Evolutionary conservation across 2,888 invertebrate species (phyloP).

Genomic region (Iselma pallidipennis): DNA sequence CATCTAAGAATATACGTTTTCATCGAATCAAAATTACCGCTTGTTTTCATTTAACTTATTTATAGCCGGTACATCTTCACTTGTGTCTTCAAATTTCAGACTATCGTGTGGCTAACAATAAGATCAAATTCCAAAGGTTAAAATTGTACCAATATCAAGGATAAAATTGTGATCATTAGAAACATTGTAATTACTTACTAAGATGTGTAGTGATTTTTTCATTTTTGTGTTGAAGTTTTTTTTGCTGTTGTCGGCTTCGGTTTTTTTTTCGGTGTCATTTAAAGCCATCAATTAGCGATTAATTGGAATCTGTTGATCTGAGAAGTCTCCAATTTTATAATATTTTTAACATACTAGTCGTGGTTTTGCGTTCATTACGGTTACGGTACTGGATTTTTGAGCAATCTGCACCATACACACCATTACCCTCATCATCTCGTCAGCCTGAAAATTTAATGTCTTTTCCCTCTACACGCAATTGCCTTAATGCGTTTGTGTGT

Average conservation of each 20-base stretch:
- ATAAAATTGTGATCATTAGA: too few relatives aligned
- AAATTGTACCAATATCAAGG: too few relatives aligned
- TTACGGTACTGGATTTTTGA: slow-evolving; percentile 47
- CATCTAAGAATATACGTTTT: too few relatives aligned
- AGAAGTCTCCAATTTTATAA: background rate
- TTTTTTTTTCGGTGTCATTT: background rate
- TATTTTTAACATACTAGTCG: background rate
- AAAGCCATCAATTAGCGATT: background rate
- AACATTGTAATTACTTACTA: too few relatives aligned
- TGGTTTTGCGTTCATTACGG: slow-evolving; percentile 45
- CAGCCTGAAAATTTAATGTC: slow-evolving; percentile 55
- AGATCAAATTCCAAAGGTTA: too few relatives aligned
- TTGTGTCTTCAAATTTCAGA: too few relatives aligned
- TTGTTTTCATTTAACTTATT: too few relatives aligned
- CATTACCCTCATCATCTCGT: slow-evolving; percentile 54
- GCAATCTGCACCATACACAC: slow-evolving; percentile 52
- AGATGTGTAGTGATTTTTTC: too few relatives aligned
- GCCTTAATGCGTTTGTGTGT: slow-evolving; percentile 51
- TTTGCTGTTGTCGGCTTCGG: background rate
- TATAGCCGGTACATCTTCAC: too few relatives aligned
- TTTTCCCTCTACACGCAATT: slow-evolving; percentile 53
- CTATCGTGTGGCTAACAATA: too few relatives aligned
- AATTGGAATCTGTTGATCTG: background rate
- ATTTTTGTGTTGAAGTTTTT: too few relatives aligned
- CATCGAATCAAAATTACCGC: too few relatives aligned